Evolutionary conservation across 2,113 vertebrate genomes (phyloP).

Genomic region (Corapipo altera): DNA sequence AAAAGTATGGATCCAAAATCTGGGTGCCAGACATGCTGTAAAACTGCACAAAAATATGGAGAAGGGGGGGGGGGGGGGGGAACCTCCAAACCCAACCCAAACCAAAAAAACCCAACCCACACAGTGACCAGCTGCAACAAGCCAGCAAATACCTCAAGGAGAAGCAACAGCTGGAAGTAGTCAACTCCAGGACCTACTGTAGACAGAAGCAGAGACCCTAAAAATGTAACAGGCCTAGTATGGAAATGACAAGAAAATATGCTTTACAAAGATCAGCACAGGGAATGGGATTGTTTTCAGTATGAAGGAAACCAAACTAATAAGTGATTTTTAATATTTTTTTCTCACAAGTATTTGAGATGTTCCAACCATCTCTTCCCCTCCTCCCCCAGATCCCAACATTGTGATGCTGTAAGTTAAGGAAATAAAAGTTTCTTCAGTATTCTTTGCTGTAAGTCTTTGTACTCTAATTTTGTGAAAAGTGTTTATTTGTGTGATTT

Average conservation of each 20-base stretch:
- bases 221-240: background rate
- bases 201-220: background rate
- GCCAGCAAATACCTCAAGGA: background rate
- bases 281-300: background rate
- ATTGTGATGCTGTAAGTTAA: background rate
- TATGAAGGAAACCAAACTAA: background rate
- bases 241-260: background rate
- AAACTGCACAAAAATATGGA: background rate
- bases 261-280: background rate
- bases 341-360: background rate
- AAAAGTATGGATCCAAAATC: slow-evolving; percentile 38
- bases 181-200: background rate
- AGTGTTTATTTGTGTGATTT: background rate
- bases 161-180: background rate
- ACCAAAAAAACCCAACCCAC: background rate
- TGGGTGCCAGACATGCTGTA: slow-evolving; percentile 30
- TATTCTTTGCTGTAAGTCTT: background rate
- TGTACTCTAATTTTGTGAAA: background rate
- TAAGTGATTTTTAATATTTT: background rate
- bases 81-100: background rate
- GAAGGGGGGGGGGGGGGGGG: too few species aligned
- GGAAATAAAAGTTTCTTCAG: background rate
- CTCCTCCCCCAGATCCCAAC: background rate
- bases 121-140: slow-evolving; percentile 9
- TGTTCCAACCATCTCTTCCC: background rate